Percentiles rank a stretch among this genome's conserved stretches.
Evolutionary conservation across 2,113 vertebrate species (phyloP).

Genomic region (Lepidothrix coronata): DNA sequence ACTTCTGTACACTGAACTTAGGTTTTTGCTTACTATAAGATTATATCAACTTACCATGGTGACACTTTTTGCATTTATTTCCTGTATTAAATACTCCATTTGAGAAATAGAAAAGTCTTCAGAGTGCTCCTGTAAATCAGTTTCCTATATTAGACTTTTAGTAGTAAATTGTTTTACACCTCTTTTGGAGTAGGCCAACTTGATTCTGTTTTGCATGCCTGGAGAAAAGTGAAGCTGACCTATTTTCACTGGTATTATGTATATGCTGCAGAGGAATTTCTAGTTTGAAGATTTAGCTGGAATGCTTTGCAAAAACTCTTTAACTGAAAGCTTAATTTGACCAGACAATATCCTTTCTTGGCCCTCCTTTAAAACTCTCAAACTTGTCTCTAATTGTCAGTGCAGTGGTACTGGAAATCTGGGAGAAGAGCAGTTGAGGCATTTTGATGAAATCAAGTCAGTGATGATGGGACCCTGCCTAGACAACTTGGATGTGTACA

Average conservation of each 20-base stretch:
- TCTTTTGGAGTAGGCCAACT: background rate
- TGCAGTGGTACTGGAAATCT: background rate
- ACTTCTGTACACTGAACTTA: background rate
- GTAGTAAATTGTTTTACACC: background rate
- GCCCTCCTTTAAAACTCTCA: background rate
- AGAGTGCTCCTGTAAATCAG: background rate
- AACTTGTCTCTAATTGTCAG: background rate
- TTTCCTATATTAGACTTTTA: background rate
- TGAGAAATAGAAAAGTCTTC: background rate
- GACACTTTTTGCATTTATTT: background rate
- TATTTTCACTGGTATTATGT: background rate
- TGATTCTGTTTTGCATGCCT: background rate
- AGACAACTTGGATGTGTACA: background rate
- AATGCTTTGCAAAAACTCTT: background rate
- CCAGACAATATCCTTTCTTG: background rate
- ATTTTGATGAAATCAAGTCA: background rate
- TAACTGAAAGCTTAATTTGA: conserved; percentile 22
- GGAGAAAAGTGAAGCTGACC: background rate
- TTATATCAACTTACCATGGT: background rate
- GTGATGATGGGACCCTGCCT: background rate
- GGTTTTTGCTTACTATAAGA: background rate
- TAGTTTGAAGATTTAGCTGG: background rate
- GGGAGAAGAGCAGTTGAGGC: background rate
- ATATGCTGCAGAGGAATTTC: background rate
- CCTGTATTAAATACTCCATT: background rate